Percentiles rank a stretch among this genome's conserved stretches.
phyloP scores from a whole-genome alignment of 1,140 invertebrate species.

The Ridgeia piscesae region DNA sequence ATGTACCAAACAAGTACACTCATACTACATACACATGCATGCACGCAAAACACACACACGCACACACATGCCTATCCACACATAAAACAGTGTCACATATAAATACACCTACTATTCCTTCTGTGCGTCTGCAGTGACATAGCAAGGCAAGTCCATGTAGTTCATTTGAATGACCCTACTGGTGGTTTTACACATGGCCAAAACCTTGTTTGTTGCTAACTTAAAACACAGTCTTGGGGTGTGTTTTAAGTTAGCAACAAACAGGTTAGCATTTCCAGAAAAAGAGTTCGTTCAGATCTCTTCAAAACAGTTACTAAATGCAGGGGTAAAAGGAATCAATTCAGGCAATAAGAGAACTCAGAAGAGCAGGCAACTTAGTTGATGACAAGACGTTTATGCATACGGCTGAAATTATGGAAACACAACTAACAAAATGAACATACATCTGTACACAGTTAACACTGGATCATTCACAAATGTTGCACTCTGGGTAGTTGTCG shows the following conservation, averaged over 20 bases:
- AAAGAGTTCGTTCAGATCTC: too few relatives aligned
- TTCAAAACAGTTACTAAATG: neutral
- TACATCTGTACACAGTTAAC: neutral
- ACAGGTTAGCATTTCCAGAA: neutral
- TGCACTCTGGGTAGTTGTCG: neutral
- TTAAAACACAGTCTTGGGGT: neutral
- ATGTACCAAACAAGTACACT: neutral
- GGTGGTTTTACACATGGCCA: neutral
- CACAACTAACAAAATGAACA: neutral
- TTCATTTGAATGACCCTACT: neutral
- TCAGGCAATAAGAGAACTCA: neutral
- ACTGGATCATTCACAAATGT: neutral
- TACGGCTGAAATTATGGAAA: neutral
- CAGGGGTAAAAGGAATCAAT: neutral
- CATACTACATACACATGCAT: neutral
- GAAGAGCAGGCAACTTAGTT: neutral
- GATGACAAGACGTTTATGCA: neutral
- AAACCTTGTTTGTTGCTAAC: neutral
- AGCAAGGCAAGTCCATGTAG: neutral
- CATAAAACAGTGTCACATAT: neutral
- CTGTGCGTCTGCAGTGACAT: neutral
- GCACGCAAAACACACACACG: neutral
- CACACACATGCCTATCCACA: neutral
- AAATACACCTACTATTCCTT: neutral
- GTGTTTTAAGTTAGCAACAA: neutral